Evolutionary conservation across 1,140 invertebrate genomes (phyloP).

Genomic region (Calycopis cecrops): DNA sequence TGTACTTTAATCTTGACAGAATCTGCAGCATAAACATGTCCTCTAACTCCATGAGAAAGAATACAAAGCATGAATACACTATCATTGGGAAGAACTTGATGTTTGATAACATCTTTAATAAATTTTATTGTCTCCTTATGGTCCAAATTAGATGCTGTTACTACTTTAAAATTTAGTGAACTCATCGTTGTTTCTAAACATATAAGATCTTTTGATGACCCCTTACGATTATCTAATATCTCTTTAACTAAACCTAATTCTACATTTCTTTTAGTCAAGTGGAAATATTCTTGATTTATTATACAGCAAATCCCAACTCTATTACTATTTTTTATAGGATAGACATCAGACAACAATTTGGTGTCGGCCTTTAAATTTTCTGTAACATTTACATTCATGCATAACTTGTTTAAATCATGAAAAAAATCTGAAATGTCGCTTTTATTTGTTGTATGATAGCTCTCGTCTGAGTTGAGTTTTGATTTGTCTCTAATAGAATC

Average conservation of each 20-base stretch:
- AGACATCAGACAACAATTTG: slow-evolving; percentile 34
- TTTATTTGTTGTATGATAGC: slow-evolving; percentile 22
- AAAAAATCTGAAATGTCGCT: slow-evolving; percentile 38
- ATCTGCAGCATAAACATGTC: slow-evolving; percentile 61
- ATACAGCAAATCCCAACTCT: slow-evolving; percentile 57
- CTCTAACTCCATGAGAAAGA: slow-evolving; percentile 59
- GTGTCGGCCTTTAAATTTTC: slow-evolving; percentile 51
- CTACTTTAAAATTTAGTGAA: slow-evolving; percentile 50
- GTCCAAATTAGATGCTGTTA: slow-evolving; percentile 41
- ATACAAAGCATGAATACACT: slow-evolving; percentile 65
- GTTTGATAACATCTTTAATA: slow-evolving; percentile 43
- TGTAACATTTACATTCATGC: slow-evolving; percentile 31
- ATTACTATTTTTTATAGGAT: slow-evolving; percentile 47
- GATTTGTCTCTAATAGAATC: slow-evolving; percentile 7
- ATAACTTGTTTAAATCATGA: slow-evolving; percentile 33
- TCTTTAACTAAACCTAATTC: slow-evolving; percentile 20
- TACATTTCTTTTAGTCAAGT: slow-evolving; percentile 54
- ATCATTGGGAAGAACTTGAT: slow-evolving; percentile 39
- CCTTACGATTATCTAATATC: slow-evolving; percentile 34
- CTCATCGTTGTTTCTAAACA: slow-evolving; percentile 49
- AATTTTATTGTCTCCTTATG: slow-evolving; percentile 43
- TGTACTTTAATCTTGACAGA: slow-evolving; percentile 58
- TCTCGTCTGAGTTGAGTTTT: slow-evolving; percentile 23
- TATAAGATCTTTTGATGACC: slow-evolving; percentile 47
- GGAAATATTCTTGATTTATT: slow-evolving; percentile 64